Conservation (phyloP, 2,113 vertebrate species). For the Halcyon senegalensis region DNA sequence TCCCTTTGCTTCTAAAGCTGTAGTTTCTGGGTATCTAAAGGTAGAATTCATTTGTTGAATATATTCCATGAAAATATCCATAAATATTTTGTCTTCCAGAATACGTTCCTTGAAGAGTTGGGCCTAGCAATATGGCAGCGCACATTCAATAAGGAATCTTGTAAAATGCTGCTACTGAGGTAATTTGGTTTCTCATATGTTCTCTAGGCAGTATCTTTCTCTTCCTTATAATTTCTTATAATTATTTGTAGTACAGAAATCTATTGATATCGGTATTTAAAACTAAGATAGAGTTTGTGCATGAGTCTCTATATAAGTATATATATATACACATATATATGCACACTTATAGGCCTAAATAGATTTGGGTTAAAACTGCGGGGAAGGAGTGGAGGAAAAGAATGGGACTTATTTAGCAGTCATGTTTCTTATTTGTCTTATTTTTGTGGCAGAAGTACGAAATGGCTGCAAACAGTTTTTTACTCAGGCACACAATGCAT, state of each 20-base stretch:
- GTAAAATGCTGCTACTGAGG: constrained; percentile 3
- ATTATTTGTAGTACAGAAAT: not conserved
- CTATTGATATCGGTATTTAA: not conserved
- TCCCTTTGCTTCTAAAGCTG: not conserved
- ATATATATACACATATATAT: not conserved
- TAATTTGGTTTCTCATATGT: constrained; percentile 5
- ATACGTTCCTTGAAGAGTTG: not conserved
- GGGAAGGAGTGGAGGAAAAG: not conserved
- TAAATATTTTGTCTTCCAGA: constrained; percentile 74
- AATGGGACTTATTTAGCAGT: not conserved
- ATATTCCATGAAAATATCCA: constrained; percentile 3
- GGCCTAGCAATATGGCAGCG: constrained; percentile 67
- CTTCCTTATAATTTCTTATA: not conserved
- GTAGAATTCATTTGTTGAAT: not conserved
- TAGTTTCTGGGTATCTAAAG: not conserved
- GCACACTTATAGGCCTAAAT: not conserved
- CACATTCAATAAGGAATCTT: not conserved
- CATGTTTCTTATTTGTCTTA: constrained; percentile 35
- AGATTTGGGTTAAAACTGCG: not conserved
- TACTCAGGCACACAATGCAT: constrained; percentile 45
- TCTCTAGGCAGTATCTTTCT: not conserved
- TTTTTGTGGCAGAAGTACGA: not conserved
- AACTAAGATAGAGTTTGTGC: not conserved
- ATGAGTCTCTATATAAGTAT: not conserved
- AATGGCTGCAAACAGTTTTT: constrained; percentile 38